Conservation (phyloP, 2,113 vertebrate species). For the Ivindomyrus marchei region DNA sequence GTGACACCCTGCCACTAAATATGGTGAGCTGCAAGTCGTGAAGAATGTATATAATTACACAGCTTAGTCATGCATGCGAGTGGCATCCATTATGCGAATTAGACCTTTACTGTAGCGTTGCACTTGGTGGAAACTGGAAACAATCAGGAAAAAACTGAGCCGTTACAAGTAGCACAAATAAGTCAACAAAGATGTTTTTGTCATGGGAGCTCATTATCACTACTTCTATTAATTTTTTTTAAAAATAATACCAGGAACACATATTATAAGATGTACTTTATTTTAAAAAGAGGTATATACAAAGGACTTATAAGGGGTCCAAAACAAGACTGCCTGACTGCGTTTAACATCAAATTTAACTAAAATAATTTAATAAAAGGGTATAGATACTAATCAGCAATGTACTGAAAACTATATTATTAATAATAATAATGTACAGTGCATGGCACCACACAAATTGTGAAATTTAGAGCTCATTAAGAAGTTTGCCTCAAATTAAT, state of each 20-base stretch:
- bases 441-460: neutral
- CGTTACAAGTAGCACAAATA: neutral
- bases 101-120: neutral
- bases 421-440: neutral
- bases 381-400: neutral
- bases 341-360: neutral
- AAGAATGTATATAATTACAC: slow-evolving; percentile 5
- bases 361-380: neutral
- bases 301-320: neutral
- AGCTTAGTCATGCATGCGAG: neutral
- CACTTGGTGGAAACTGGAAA: neutral
- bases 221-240: neutral
- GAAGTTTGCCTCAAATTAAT: neutral
- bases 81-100: neutral
- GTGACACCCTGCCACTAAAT: neutral
- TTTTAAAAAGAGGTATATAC: neutral
- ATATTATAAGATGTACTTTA: neutral
- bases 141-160: neutral
- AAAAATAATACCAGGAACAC: neutral
- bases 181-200: neutral
- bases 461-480: neutral
- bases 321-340: neutral
- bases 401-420: neutral
- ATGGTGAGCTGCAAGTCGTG: neutral
- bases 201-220: neutral